Percentiles rank a stretch among this genome's conserved stretches.
Conservation (phyloP, 2,113 vertebrate species). For the Plectropomus leopardus region DNA sequence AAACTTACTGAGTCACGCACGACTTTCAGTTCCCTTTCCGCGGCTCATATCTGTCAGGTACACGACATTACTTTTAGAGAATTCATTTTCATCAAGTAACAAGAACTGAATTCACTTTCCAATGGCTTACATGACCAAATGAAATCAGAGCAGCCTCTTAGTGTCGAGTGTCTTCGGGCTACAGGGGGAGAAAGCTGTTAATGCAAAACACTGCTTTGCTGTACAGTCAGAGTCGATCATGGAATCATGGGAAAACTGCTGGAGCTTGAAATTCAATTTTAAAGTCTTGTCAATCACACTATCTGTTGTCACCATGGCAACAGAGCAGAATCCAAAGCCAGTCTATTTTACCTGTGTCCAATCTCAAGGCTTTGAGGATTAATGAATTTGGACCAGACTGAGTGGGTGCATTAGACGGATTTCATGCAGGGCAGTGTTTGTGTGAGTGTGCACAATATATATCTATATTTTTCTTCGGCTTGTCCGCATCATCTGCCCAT, state of each 20-base stretch:
- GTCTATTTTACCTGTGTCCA: constrained; percentile 27
- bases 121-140: constrained; percentile 18
- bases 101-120: neutral
- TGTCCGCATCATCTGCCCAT: neutral
- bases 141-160: constrained; percentile 18
- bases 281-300: constrained; percentile 70
- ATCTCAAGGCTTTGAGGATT: constrained; percentile 34
- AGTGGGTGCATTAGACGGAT: constrained; percentile 19
- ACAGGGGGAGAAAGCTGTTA: constrained; percentile 24
- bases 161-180: constrained; percentile 19
- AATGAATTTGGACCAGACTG: constrained; percentile 25
- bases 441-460: neutral
- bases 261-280: constrained; percentile 77
- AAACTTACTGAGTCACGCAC: neutral
- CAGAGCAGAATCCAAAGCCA: constrained; percentile 26
- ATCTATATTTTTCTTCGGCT: neutral
- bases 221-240: constrained; percentile 50
- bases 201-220: constrained; percentile 41
- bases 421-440: constrained; percentile 13
- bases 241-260: constrained; percentile 58
- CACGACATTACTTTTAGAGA: neutral
- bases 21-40: neutral
- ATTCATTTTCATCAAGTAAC: neutral
- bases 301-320: constrained; percentile 70
- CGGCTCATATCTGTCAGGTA: neutral